Evolutionary conservation across 2,113 vertebrate genomes (phyloP).

Genomic region (Danionella cerebrum): DNA sequence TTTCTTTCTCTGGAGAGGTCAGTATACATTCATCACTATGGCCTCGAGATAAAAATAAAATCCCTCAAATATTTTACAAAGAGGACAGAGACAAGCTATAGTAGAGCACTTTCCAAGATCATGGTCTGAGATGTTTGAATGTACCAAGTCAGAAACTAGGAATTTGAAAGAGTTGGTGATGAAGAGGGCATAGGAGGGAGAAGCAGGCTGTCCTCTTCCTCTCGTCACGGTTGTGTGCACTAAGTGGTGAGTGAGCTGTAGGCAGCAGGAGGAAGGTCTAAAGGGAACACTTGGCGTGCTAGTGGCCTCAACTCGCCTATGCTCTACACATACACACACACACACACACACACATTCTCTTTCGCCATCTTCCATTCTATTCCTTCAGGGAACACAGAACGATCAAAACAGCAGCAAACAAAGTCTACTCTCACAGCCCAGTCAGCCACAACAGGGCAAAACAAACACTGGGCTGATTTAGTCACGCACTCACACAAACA

Average conservation of each 20-base stretch:
- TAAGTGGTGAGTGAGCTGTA: constrained; percentile 43
- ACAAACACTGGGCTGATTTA: constrained; percentile 26
- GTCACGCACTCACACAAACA: constrained; percentile 2
- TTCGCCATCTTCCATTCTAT: constrained; percentile 9
- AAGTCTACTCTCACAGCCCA: constrained; percentile 27
- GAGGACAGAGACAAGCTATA: not conserved
- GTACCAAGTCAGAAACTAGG: not conserved
- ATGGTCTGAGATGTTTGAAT: constrained; percentile 1
- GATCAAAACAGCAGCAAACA: constrained; percentile 39
- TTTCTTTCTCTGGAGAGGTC: not conserved
- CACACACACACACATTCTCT: constrained; percentile 7
- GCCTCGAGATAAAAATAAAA: too few relatives aligned
- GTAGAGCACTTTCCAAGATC: not conserved
- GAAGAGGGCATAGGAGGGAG: not conserved
- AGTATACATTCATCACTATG: not conserved
- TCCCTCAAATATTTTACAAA: too few relatives aligned
- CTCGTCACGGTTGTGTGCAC: constrained; percentile 45
- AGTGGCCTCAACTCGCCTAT: constrained; percentile 30
- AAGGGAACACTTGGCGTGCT: constrained; percentile 41
- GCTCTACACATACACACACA: constrained; percentile 39
- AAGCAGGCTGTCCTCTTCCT: constrained; percentile 21
- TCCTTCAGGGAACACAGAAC: constrained; percentile 14
- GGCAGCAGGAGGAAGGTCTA: constrained; percentile 28
- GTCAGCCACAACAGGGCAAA: constrained; percentile 38
- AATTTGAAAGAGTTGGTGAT: not conserved